A percentile compares a stretch with the other conserved stretches of the same genome.
These are phyloP conservation scores for Sebastes baramenuke DNA, from an alignment of 2,797 vertebrate genomes.

Conservation along the genomic window DNA sequence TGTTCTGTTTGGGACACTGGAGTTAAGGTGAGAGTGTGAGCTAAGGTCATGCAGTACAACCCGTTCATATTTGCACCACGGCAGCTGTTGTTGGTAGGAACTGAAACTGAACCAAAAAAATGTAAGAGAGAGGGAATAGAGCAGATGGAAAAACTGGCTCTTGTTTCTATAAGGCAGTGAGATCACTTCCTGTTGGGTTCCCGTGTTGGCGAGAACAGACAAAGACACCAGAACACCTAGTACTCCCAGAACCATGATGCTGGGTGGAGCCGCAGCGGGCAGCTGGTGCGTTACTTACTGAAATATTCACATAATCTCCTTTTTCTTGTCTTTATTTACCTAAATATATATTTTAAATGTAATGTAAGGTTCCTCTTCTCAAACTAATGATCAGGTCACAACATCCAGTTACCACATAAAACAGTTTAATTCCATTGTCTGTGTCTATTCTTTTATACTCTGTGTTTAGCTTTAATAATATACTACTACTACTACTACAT, in stretches of 20 bases:
- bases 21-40: neutral
- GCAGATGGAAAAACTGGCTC: constrained; percentile 24
- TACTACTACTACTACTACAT: neutral
- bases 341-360: neutral
- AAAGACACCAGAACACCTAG: neutral
- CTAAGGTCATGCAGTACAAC: neutral
- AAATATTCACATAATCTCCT: neutral
- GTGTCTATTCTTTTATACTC: neutral
- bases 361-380: neutral
- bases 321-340: neutral
- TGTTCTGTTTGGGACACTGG: neutral
- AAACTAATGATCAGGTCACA: neutral
- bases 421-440: neutral
- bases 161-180: constrained; percentile 8
- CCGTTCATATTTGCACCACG: neutral
- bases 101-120: constrained; percentile 12
- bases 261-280: neutral
- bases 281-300: neutral
- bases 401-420: neutral
- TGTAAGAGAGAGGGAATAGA: neutral
- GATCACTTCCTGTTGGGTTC: constrained; percentile 37
- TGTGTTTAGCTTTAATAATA: neutral
- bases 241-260: neutral
- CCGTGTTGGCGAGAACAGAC: neutral
- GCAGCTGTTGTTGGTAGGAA: constrained; percentile 18